Conservation (phyloP, 2,888 invertebrate genomes). For the Drosophila anomelani region DNA sequence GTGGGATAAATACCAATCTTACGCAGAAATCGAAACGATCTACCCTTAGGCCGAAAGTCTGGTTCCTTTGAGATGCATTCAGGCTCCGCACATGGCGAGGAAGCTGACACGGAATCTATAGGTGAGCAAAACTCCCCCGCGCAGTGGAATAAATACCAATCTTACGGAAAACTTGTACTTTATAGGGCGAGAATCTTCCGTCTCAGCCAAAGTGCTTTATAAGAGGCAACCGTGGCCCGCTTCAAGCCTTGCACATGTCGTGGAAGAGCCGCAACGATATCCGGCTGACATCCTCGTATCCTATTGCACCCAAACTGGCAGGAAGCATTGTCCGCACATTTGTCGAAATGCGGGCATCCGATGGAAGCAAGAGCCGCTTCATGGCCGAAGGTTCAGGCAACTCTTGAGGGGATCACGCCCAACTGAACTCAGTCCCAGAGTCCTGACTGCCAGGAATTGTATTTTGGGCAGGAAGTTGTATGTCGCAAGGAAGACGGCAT, state of each 20-base stretch:
- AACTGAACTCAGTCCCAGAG: too few relatives aligned
- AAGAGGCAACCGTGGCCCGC: neutral
- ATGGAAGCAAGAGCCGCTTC: neutral
- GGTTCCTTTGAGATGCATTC: neutral
- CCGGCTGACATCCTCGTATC: neutral
- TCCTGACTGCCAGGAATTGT: neutral
- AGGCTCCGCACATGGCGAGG: neutral
- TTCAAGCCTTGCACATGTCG: neutral
- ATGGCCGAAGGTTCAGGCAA: neutral
- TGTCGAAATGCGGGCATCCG: too few relatives aligned
- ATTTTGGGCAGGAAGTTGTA: constrained; percentile 7
- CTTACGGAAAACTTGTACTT: neutral
- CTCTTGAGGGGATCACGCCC: neutral
- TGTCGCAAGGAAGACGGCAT: neutral
- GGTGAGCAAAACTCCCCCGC: too few relatives aligned
- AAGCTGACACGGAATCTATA: neutral
- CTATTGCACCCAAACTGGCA: constrained; percentile 2
- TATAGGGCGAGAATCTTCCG: neutral
- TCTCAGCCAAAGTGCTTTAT: neutral
- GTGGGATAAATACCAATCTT: too few relatives aligned
- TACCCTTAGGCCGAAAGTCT: neutral
- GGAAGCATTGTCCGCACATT: constrained; percentile 1
- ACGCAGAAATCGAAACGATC: neutral
- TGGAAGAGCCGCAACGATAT: neutral
- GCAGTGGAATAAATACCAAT: too few relatives aligned